These are phyloP conservation scores for Brachionus angularis DNA, from an alignment of 1,140 invertebrate genomes.

Conservation along the genomic window DNA sequence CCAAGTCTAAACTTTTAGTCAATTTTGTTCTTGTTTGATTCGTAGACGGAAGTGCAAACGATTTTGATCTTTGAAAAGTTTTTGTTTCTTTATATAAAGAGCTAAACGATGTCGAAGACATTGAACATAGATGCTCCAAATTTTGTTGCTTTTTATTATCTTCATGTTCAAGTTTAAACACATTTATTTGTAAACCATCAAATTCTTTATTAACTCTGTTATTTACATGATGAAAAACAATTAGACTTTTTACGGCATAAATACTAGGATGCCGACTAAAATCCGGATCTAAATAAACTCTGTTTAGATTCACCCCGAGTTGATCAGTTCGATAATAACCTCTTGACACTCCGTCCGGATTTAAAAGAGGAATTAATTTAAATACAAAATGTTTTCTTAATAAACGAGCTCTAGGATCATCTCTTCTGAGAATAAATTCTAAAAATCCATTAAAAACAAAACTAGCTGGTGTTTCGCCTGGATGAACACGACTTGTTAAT, in stretches of 20 bases:
- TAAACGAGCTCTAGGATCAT: conserved; percentile 53
- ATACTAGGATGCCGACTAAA: conserved; percentile 56
- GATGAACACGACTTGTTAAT: conserved; percentile 57
- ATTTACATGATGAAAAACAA: conserved; percentile 55
- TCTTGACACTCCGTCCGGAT: conserved; percentile 82
- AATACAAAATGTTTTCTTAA: conserved; percentile 74
- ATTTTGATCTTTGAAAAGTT: conserved; percentile 16
- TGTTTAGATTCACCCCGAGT: conserved; percentile 60
- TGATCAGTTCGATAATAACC: conserved; percentile 85
- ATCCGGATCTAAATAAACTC: conserved; percentile 57
- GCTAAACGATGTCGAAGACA: background rate
- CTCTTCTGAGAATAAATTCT: conserved; percentile 55
- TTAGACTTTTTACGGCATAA: conserved; percentile 57
- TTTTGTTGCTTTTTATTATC: background rate
- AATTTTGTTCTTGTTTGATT: background rate
- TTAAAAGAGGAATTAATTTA: conserved; percentile 85
- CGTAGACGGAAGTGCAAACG: background rate
- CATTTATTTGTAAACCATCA: background rate
- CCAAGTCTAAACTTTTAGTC: no score
- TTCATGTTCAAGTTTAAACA: conserved; percentile 16
- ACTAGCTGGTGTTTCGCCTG: conserved; percentile 58
- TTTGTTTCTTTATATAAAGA: background rate
- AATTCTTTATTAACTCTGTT: conserved; percentile 1
- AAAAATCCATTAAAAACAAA: conserved; percentile 59
- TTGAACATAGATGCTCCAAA: background rate